Conservation (phyloP, 2,113 vertebrate species). For the Charadrius vociferus region DNA sequence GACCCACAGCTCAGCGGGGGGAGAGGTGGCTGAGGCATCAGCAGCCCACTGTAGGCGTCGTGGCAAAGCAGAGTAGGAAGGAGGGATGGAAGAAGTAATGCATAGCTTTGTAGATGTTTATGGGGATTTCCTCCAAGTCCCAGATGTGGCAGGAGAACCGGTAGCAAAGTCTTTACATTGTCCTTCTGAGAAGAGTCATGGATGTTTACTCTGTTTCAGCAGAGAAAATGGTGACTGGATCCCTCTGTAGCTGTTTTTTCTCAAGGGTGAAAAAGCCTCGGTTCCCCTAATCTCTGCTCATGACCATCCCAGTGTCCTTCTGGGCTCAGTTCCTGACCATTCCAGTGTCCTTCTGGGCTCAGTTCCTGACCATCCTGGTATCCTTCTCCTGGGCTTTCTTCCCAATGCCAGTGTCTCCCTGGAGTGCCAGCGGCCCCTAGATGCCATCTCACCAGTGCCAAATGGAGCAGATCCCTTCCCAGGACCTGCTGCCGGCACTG, state of each 20-base stretch:
- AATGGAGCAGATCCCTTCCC: not conserved
- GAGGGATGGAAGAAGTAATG: not conserved
- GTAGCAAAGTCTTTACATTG: not conserved
- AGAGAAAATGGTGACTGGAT: not conserved
- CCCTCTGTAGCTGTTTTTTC: not conserved
- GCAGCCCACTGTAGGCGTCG: not conserved
- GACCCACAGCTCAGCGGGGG: not conserved
- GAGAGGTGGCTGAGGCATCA: not conserved
- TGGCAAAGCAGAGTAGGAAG: not conserved
- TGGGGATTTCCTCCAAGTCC: not conserved
- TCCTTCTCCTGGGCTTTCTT: not conserved
- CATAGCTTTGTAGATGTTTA: not conserved
- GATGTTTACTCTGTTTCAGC: not conserved
- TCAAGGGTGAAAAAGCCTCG: not conserved
- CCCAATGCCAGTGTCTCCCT: not conserved
- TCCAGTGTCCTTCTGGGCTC: not conserved
- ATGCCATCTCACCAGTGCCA: not conserved
- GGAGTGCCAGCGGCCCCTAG: too few species aligned
- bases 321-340: not conserved
- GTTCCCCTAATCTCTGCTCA: not conserved
- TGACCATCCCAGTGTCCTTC: not conserved
- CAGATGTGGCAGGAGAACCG: not conserved
- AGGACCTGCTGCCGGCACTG: not conserved
- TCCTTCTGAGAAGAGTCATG: not conserved
- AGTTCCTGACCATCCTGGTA: not conserved